These are phyloP conservation scores for Hetaerina titia DNA, from an alignment of 2,888 invertebrate genomes.

Conservation along the genomic window DNA sequence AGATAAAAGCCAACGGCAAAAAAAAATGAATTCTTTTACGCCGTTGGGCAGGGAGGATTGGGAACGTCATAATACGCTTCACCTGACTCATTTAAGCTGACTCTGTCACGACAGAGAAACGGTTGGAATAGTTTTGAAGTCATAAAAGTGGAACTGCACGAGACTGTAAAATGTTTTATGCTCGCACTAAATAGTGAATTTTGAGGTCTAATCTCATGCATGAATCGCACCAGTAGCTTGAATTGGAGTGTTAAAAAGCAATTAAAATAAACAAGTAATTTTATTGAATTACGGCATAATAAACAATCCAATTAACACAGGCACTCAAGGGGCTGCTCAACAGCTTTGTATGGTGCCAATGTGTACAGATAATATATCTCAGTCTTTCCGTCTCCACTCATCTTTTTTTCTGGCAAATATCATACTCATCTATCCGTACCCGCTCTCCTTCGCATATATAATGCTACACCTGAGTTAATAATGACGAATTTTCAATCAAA, in stretches of 20 bases:
- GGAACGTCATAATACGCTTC: background rate
- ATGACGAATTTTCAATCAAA: too few relatives aligned
- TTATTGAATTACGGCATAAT: background rate
- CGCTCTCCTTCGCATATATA: too few relatives aligned
- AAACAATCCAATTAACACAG: background rate
- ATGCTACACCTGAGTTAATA: too few relatives aligned
- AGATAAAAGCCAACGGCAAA: background rate
- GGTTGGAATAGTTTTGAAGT: conserved; percentile 19
- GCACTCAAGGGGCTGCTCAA: background rate
- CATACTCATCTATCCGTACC: too few relatives aligned
- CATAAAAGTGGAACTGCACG: background rate
- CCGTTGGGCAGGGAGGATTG: background rate
- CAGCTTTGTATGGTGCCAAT: background rate
- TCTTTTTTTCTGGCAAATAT: too few relatives aligned
- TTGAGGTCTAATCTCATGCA: background rate
- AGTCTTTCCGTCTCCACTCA: too few relatives aligned
- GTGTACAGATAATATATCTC: background rate
- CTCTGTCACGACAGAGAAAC: background rate
- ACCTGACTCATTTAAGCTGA: background rate
- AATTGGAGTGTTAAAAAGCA: background rate
- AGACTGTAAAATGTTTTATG: conserved; percentile 28
- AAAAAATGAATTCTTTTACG: background rate
- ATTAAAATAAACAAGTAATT: background rate
- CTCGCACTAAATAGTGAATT: background rate
- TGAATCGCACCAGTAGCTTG: background rate